These are phyloP conservation scores for Tiliacea citrago DNA, from an alignment of 2,888 invertebrate species.

Conservation along the genomic window DNA sequence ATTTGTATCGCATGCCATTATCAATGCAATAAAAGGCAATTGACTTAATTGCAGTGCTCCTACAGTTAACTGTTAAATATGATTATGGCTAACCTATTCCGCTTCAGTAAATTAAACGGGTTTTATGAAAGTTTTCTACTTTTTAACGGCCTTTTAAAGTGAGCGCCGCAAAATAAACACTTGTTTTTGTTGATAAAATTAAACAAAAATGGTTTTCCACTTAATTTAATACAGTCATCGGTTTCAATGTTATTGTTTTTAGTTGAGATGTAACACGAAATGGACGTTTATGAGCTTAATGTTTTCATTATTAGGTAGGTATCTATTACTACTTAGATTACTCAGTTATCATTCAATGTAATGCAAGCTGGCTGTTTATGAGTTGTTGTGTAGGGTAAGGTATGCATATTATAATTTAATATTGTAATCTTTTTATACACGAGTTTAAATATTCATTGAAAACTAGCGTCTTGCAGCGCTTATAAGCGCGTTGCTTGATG, in stretches of 20 bases:
- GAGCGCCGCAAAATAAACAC: constrained; percentile 32
- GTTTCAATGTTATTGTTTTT: constrained; percentile 28
- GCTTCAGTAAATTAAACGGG: constrained; percentile 56
- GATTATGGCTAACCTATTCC: constrained; percentile 55
- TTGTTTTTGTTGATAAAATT: constrained; percentile 28
- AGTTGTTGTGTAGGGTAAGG: neutral
- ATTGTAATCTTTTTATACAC: neutral
- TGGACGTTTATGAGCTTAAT: constrained; percentile 1
- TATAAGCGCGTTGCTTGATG: neutral
- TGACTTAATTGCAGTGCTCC: constrained; percentile 63
- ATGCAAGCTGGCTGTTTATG: neutral
- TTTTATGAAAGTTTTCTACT: constrained; percentile 56
- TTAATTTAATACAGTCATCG: constrained; percentile 37
- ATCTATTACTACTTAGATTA: neutral
- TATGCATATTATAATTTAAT: neutral
- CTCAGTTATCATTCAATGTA: neutral
- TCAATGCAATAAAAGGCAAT: constrained; percentile 68
- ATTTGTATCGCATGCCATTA: constrained; percentile 65
- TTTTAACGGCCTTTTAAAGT: constrained; percentile 47
- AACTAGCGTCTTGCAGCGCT: neutral
- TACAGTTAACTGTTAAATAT: constrained; percentile 62
- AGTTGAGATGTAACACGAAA: constrained; percentile 15
- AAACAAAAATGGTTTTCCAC: constrained; percentile 34
- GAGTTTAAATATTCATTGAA: neutral
- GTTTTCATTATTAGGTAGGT: constrained; percentile 1